A percentile compares a stretch with the other conserved stretches of the same genome.
These are phyloP conservation scores for Hypanus sabinus DNA, from an alignment of 2,113 vertebrate genomes.

Conservation along the genomic window DNA sequence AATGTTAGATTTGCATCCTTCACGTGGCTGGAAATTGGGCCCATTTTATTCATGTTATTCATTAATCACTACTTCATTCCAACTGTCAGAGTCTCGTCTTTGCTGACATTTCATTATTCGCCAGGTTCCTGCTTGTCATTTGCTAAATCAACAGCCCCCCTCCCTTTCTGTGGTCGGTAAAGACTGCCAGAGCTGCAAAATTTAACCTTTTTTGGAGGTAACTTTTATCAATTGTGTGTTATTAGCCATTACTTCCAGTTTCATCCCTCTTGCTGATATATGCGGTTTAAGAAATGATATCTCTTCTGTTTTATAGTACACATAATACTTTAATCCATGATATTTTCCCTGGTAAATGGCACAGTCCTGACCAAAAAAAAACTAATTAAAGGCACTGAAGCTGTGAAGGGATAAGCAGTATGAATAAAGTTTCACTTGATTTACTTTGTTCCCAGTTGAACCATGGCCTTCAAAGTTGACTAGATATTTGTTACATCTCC, in stretches of 20 bases:
- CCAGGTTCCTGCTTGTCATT: constrained; percentile 57
- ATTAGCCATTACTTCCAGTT: constrained; percentile 6
- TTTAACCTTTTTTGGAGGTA: constrained; percentile 52
- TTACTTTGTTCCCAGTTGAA: background rate
- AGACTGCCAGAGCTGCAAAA: constrained; percentile 48
- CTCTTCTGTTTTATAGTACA: background rate
- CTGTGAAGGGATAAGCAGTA: background rate
- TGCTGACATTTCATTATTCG: constrained; percentile 67
- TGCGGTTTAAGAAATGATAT: background rate
- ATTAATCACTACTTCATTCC: constrained; percentile 71
- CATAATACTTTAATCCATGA: background rate
- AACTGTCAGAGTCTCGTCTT: constrained; percentile 64
- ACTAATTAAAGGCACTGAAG: background rate
- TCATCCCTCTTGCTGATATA: background rate
- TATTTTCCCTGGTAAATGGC: background rate
- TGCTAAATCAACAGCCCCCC: constrained; percentile 65
- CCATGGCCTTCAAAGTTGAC: background rate
- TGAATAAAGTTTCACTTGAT: background rate
- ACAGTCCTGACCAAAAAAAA: background rate
- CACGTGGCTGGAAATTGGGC: constrained; percentile 43
- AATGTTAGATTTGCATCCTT: constrained; percentile 60
- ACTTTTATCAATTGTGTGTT: constrained; percentile 28
- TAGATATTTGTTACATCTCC: background rate
- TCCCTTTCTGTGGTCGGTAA: constrained; percentile 59
- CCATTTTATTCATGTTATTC: constrained; percentile 58